Conservation (phyloP, 2,797 vertebrate species). For the Pelodytes ibericus region DNA sequence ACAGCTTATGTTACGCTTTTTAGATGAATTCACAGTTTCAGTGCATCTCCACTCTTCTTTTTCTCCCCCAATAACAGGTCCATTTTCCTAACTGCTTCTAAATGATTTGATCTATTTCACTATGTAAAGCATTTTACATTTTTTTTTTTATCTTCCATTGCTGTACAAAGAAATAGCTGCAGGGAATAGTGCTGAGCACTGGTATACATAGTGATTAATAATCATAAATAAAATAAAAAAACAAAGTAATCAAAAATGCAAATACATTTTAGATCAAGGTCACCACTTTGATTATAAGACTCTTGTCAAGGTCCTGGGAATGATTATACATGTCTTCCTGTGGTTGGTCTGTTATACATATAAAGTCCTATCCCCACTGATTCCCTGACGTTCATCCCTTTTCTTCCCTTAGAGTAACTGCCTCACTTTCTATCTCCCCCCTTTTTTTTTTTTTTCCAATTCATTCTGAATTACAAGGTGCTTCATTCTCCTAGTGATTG, state of each 20-base stretch:
- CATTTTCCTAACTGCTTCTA: too few species aligned
- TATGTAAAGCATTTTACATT: too few species aligned
- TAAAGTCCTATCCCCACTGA: constrained; percentile 2
- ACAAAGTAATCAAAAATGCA: not conserved
- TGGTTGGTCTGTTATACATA: not conserved
- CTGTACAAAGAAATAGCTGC: too few species aligned
- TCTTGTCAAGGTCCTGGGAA: not conserved
- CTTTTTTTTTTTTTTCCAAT: constrained; percentile 41
- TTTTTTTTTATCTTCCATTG: too few species aligned
- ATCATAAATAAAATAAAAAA: not conserved
- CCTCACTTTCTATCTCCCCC: constrained; percentile 17
- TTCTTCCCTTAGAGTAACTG: not conserved
- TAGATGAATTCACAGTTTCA: too few species aligned
- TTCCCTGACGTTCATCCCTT: not conserved
- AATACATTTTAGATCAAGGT: not conserved
- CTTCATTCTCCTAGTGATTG: constrained; percentile 38
- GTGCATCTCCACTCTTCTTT: too few species aligned
- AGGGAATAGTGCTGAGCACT: too few species aligned
- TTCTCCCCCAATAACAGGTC: too few species aligned
- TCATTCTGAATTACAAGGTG: constrained; percentile 47
- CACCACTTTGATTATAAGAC: constrained; percentile 15
- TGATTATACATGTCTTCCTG: constrained; percentile 11
- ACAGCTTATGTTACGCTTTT: too few species aligned
- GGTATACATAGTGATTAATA: not conserved
- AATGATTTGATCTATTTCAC: too few species aligned